Conservation (phyloP, 2,113 vertebrate species). For the Pyrgilauda ruficollis region DNA sequence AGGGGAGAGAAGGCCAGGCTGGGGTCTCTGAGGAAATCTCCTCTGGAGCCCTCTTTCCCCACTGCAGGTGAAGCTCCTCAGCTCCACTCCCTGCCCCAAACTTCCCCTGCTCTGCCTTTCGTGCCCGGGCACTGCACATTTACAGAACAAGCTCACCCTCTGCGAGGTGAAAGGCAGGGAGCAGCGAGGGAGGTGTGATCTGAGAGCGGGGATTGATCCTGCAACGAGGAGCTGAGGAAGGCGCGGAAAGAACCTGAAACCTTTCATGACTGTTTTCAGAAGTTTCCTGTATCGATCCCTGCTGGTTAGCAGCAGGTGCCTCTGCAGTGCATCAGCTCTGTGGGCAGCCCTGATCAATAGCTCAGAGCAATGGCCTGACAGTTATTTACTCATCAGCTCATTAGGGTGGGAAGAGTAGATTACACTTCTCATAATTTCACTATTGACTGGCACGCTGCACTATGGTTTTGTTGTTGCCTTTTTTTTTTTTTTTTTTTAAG, state of each 20-base stretch:
- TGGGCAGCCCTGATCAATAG: slow-evolving; percentile 19
- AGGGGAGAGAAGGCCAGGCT: background rate
- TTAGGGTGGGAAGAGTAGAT: slow-evolving; percentile 52
- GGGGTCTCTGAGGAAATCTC: background rate
- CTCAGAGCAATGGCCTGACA: slow-evolving; percentile 4
- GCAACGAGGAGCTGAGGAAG: background rate
- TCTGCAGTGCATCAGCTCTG: background rate
- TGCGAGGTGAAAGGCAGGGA: background rate
- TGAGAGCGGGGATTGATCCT: background rate
- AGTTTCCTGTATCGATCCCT: background rate
- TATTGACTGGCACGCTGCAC: background rate
- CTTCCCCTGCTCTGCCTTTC: background rate
- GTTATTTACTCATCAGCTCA: slow-evolving; percentile 54
- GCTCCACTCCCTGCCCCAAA: background rate
- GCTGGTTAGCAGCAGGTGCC: background rate
- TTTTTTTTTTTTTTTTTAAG: background rate
- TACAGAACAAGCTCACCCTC: background rate
- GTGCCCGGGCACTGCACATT: accelerated
- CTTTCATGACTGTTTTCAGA: background rate
- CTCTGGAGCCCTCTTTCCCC: background rate
- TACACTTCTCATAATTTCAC: slow-evolving; percentile 28
- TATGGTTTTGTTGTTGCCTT: background rate
- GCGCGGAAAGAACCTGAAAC: background rate
- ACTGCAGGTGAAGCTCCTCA: background rate
- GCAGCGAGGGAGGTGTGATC: background rate